Evolutionary conservation across 1,140 invertebrate genomes (phyloP).

Genomic region (Parasteatoda tepidariorum): DNA sequence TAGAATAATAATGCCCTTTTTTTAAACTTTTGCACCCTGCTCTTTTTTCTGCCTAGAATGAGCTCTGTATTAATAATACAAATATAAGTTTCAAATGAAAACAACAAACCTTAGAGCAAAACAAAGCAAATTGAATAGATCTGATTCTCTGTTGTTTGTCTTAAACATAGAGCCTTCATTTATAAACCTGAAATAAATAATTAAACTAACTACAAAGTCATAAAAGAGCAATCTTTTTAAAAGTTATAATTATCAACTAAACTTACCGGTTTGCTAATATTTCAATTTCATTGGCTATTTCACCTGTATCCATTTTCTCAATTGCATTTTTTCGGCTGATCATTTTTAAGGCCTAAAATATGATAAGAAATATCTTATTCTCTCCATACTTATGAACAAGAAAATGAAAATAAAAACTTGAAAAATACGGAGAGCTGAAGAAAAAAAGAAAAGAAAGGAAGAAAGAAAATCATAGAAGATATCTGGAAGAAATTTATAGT

Average conservation of each 20-base stretch:
- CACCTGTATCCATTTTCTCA: not conserved
- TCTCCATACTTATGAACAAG: too few species aligned
- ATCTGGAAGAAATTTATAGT: too few species aligned
- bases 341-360: not conserved
- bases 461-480: too few species aligned
- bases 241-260: not conserved
- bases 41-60: too few species aligned
- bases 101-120: slow-evolving; percentile 12
- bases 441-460: too few species aligned
- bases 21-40: too few species aligned
- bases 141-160: slow-evolving; percentile 26
- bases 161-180: not conserved
- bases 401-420: too few species aligned
- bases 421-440: too few species aligned
- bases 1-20: too few species aligned
- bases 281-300: not conserved
- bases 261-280: not conserved
- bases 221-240: not conserved
- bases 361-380: too few species aligned
- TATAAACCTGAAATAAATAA: slow-evolving; percentile 13
- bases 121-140: not conserved
- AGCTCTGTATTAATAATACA: too few species aligned
- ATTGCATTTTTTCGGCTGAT: not conserved
- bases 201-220: not conserved
- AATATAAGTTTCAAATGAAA: too few species aligned